A percentile compares a stretch with the other conserved stretches of the same genome.
phyloP scores from a whole-genome alignment of 2,113 vertebrate genomes.

The Craseonycteris thonglongyai region DNA sequence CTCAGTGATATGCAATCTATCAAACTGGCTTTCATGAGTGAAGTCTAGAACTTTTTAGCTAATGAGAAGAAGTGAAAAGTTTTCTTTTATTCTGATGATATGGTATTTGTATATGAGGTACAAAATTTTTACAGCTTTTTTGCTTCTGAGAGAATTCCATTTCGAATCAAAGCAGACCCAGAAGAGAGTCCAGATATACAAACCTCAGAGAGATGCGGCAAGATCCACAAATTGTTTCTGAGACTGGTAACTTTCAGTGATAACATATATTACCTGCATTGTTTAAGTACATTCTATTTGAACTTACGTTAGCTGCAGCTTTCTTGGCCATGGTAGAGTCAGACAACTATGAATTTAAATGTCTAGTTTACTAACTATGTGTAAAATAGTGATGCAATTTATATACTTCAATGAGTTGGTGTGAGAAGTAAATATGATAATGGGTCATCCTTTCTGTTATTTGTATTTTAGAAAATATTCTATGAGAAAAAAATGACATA shows the following conservation, averaged over 20 bases:
- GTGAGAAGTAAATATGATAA: not conserved
- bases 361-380: not conserved
- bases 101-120: not conserved
- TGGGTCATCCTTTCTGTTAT: not conserved
- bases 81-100: not conserved
- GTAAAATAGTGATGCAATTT: not conserved
- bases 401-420: not conserved
- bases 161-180: not conserved
- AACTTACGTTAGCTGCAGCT: not conserved
- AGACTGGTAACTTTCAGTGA: not conserved
- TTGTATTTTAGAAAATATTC: not conserved
- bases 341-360: not conserved
- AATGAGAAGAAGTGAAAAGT: not conserved
- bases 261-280: not conserved
- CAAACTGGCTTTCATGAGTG: not conserved
- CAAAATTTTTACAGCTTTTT: not conserved
- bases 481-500: not conserved
- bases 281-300: not conserved
- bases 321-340: not conserved
- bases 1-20: rapidly evolving
- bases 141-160: not conserved
- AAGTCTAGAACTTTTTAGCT: not conserved
- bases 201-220: not conserved
- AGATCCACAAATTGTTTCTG: not conserved
- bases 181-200: not conserved